Conservation (phyloP, 2,113 vertebrate species). For the Chaetodon trifascialis region DNA sequence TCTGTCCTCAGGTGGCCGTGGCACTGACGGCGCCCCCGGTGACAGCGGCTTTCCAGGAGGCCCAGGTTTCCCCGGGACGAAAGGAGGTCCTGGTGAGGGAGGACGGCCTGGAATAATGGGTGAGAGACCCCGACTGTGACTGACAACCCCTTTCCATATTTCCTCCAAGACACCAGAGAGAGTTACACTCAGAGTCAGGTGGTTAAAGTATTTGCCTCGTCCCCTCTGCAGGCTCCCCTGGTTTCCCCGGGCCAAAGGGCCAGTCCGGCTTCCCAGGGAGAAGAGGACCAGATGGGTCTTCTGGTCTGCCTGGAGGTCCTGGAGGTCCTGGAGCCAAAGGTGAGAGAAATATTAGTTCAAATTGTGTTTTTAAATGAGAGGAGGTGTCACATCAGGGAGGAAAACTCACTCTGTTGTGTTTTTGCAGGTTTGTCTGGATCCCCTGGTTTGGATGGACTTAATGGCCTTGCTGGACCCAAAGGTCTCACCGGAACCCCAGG, state of each 20-base stretch:
- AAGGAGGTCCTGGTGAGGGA: conserved; percentile 86
- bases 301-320: conserved; percentile 80
- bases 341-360: conserved; percentile 52
- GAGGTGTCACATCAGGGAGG: not conserved
- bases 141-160: not conserved
- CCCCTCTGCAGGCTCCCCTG: conserved; percentile 84
- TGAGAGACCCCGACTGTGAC: conserved; percentile 58
- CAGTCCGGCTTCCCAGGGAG: conserved; percentile 85
- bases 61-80: conserved; percentile 85
- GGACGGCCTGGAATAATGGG: conserved; percentile 89
- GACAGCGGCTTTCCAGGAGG: conserved; percentile 86
- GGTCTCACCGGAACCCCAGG: conserved; percentile 92
- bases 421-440: conserved; percentile 87
- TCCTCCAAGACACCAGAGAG: not conserved
- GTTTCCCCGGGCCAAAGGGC: conserved; percentile 86
- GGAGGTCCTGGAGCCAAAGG: conserved; percentile 89
- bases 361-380: not conserved
- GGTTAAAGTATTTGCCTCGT: not conserved
- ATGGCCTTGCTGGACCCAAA: conserved; percentile 93
- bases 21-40: conserved; percentile 84
- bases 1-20: conserved; percentile 84
- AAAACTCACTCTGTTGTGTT: not conserved
- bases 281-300: conserved; percentile 84
- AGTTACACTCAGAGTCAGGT: not conserved
- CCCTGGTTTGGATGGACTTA: conserved; percentile 91